phyloP scores from a whole-genome alignment of 1,140 invertebrate genomes.

The Ceratosolen solmsi region DNA sequence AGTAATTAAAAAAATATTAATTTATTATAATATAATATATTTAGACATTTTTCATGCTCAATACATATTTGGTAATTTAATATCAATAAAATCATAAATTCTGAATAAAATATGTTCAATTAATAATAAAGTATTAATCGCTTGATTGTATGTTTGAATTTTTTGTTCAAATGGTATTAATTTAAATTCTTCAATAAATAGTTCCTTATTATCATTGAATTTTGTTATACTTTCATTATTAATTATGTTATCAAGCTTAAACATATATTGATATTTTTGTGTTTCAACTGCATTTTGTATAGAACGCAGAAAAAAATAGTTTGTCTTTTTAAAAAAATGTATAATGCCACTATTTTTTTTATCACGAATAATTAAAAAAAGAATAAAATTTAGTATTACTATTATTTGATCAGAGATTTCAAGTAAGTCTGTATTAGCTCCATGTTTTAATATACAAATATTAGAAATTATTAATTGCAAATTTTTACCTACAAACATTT shows the following conservation, averaged over 20 bases:
- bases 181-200: neutral
- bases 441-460: constrained; percentile 19
- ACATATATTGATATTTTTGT: constrained; percentile 19
- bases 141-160: neutral
- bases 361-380: constrained; percentile 25
- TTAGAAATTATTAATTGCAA: constrained; percentile 13
- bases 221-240: neutral
- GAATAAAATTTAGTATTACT: constrained; percentile 22
- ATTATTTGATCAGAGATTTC: constrained; percentile 36
- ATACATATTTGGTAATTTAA: constrained; percentile 14
- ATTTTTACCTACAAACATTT: constrained; percentile 8
- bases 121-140: constrained; percentile 12
- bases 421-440: constrained; percentile 7
- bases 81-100: constrained; percentile 17
- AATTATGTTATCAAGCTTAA: constrained; percentile 1
- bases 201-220: neutral
- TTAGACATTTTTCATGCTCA: neutral
- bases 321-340: constrained; percentile 15
- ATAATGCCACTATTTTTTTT: constrained; percentile 4
- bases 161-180: neutral
- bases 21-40: neutral
- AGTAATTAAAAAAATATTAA: neutral
- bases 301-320: neutral
- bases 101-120: constrained; percentile 27
- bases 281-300: neutral